Evolutionary conservation across 1,140 invertebrate species (phyloP).

Genomic region (Laupala kohalensis): DNA sequence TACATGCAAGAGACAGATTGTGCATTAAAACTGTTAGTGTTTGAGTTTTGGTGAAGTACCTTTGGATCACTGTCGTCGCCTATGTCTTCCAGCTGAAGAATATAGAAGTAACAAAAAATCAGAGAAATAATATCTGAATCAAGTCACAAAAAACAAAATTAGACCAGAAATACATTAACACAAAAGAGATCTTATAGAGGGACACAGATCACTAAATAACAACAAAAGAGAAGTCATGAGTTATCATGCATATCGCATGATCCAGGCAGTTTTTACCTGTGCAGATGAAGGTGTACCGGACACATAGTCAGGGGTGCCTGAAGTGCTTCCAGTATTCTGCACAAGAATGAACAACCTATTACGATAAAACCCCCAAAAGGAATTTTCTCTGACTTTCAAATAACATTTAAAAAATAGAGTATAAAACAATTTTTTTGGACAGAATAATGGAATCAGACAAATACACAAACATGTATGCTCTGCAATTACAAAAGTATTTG

Average conservation of each 20-base stretch:
- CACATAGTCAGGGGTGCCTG: neutral
- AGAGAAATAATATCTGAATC: neutral
- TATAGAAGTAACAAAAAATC: conserved; percentile 8
- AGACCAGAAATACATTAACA: neutral
- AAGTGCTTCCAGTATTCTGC: neutral
- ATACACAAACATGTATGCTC: too few relatives aligned
- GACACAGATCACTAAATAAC: neutral
- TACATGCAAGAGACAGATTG: neutral
- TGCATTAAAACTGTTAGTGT: neutral
- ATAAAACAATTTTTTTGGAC: too few relatives aligned
- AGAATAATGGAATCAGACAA: too few relatives aligned
- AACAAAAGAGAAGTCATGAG: neutral
- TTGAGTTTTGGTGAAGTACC: conserved; percentile 14
- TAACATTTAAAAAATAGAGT: too few relatives aligned
- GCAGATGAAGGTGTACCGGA: neutral
- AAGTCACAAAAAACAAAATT: conserved; percentile 8
- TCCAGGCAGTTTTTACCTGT: neutral
- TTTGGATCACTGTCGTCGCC: conserved; percentile 22
- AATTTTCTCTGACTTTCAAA: too few relatives aligned
- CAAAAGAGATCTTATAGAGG: neutral
- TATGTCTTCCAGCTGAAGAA: conserved; percentile 14
- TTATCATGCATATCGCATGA: conserved; percentile 3
- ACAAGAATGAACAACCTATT: neutral
- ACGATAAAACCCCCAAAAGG: too few relatives aligned
- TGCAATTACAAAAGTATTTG: too few relatives aligned